These are phyloP conservation scores for Plutella xylostella DNA, from an alignment of 2,888 invertebrate genomes.

Conservation along the genomic window DNA sequence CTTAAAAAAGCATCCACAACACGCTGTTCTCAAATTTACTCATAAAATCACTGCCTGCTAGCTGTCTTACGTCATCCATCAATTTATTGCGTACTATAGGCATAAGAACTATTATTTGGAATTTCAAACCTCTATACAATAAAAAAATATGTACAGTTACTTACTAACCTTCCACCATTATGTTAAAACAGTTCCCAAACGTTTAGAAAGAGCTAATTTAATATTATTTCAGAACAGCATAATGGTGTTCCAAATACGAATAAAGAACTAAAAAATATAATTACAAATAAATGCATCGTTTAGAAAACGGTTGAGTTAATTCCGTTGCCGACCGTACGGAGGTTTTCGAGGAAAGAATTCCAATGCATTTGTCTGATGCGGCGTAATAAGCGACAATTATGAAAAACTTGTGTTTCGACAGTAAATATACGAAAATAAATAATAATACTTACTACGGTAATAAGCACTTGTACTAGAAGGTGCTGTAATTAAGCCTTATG, in stretches of 20 bases:
- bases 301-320: slow-evolving; percentile 35
- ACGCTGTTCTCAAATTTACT: background rate
- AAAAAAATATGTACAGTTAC: background rate
- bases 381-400: slow-evolving; percentile 66
- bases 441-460: too few relatives aligned
- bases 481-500: too few relatives aligned
- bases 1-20: background rate
- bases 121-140: background rate
- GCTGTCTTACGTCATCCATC: background rate
- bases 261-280: slow-evolving; percentile 43
- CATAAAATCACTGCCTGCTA: background rate
- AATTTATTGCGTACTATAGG: slow-evolving; percentile 1
- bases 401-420: slow-evolving; percentile 42
- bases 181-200: slow-evolving; percentile 29
- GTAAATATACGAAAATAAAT: slow-evolving; percentile 7
- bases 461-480: too few relatives aligned
- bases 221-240: slow-evolving; percentile 25
- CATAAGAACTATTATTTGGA: slow-evolving; percentile 1
- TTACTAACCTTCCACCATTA: background rate
- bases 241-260: slow-evolving; percentile 29
- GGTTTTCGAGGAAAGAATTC: slow-evolving; percentile 64
- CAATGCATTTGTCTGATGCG: slow-evolving; percentile 66
- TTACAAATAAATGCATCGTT: slow-evolving; percentile 53
- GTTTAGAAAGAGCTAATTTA: slow-evolving; percentile 16
- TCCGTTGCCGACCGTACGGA: slow-evolving; percentile 45